Evolutionary conservation across 2,113 vertebrate species (phyloP).

Genomic region (Entomyzon cyanotis): DNA sequence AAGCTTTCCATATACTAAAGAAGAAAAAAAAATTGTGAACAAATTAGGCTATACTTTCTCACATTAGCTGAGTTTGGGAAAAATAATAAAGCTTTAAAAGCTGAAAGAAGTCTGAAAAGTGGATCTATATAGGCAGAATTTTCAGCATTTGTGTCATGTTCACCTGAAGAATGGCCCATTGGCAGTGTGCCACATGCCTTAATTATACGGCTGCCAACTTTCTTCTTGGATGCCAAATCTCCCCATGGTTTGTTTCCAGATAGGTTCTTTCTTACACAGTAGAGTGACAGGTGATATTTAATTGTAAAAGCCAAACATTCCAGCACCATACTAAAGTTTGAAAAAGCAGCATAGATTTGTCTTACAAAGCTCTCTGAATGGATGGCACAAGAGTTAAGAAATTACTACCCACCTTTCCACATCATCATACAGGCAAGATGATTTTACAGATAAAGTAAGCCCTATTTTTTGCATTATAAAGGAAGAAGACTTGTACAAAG

Average conservation of each 20-base stretch:
- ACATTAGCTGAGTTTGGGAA: neutral
- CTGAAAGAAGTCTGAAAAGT: neutral
- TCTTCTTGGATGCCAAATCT: neutral
- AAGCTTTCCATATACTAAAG: constrained; percentile 5
- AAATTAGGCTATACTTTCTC: constrained; percentile 10
- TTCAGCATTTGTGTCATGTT: constrained; percentile 5
- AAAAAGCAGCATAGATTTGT: neutral
- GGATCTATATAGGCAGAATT: neutral
- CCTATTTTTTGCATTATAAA: neutral
- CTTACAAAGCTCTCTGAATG: neutral
- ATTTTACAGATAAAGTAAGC: neutral
- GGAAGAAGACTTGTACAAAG: neutral
- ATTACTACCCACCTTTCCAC: neutral
- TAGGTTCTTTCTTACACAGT: neutral
- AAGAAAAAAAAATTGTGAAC: neutral
- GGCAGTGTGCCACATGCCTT: neutral
- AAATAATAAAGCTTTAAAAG: neutral
- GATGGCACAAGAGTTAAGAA: neutral
- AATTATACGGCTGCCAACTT: constrained; percentile 20
- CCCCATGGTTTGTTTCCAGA: neutral
- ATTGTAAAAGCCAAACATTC: neutral
- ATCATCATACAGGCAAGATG: neutral
- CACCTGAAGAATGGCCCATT: constrained; percentile 17
- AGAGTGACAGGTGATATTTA: neutral
- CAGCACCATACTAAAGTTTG: neutral